A percentile compares a stretch with the other conserved stretches of the same genome.
These are phyloP conservation scores for Poecilia gillii DNA, from an alignment of 2,797 vertebrate genomes.

Conservation along the genomic window DNA sequence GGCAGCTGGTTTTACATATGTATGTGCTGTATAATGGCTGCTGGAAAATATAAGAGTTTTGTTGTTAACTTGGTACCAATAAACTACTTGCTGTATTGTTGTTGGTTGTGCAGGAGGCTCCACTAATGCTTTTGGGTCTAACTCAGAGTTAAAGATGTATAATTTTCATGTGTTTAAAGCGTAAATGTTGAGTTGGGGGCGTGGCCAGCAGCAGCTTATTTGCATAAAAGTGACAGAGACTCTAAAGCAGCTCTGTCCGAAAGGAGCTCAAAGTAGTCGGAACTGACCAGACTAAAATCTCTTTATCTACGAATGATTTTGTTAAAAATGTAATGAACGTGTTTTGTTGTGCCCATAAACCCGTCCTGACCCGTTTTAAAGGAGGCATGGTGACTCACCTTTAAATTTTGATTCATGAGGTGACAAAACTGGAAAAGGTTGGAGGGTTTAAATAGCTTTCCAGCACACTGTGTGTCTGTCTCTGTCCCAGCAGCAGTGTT, in stretches of 20 bases:
- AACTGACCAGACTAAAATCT: neutral
- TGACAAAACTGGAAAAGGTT: neutral
- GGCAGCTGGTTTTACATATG: too few relatives aligned
- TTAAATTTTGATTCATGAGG: neutral
- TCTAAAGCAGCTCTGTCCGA: neutral
- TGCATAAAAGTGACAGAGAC: neutral
- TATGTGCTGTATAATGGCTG: too few relatives aligned
- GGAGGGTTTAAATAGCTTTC: neutral
- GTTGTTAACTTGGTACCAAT: neutral
- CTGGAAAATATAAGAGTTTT: neutral
- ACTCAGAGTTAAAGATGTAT: neutral
- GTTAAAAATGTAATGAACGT: neutral
- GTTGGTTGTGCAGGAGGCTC: neutral
- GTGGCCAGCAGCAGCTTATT: neutral
- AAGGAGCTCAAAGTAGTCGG: neutral
- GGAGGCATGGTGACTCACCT: neutral
- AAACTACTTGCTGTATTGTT: neutral
- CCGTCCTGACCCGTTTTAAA: neutral
- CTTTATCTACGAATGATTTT: neutral
- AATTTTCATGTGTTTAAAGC: too few relatives aligned
- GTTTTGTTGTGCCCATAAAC: neutral
- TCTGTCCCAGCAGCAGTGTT: slow-evolving; percentile 1
- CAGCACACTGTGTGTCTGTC: slow-evolving; percentile 4
- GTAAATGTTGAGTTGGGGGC: too few relatives aligned
- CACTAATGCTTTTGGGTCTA: neutral